Conservation (phyloP, 2,888 invertebrate species). For the Apocheima hispidaria region DNA sequence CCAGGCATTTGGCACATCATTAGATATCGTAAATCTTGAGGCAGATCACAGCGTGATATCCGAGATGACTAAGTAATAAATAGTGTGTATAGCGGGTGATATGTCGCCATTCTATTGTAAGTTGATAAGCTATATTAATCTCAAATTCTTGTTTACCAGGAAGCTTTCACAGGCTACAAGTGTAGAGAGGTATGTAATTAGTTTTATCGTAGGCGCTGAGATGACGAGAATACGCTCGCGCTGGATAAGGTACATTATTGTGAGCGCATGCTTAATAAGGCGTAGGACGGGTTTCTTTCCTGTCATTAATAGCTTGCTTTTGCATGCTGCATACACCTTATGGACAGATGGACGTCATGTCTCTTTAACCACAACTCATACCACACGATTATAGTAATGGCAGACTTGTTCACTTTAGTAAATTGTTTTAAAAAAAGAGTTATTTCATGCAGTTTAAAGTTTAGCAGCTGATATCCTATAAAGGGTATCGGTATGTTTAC, state of each 20-base stretch:
- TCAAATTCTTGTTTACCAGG: slow-evolving; percentile 60
- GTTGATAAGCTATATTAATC: slow-evolving; percentile 51
- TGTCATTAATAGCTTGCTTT: slow-evolving; percentile 35
- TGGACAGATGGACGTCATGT: slow-evolving; percentile 21
- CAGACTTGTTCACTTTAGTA: slow-evolving; percentile 17
- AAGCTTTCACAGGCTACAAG: slow-evolving; percentile 70
- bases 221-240: slow-evolving; percentile 47
- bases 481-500: background rate
- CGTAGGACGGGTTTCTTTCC: slow-evolving; percentile 39
- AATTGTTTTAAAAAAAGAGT: slow-evolving; percentile 15
- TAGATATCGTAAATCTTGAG: slow-evolving; percentile 28
- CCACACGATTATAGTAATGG: slow-evolving; percentile 10
- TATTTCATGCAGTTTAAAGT: slow-evolving; percentile 5
- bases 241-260: slow-evolving; percentile 34
- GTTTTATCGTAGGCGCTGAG: slow-evolving; percentile 59
- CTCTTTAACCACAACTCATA: slow-evolving; percentile 13
- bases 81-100: slow-evolving; percentile 24
- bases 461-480: slow-evolving; percentile 4
- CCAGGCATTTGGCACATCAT: slow-evolving; percentile 30
- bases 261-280: slow-evolving; percentile 32
- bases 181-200: slow-evolving; percentile 60
- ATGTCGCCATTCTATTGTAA: slow-evolving; percentile 45
- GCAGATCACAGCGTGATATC: slow-evolving; percentile 29
- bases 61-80: slow-evolving; percentile 27
- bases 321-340: slow-evolving; percentile 25